These are phyloP conservation scores for Saccopteryx bilineata DNA, from an alignment of 2,113 vertebrate genomes.

Conservation along the genomic window DNA sequence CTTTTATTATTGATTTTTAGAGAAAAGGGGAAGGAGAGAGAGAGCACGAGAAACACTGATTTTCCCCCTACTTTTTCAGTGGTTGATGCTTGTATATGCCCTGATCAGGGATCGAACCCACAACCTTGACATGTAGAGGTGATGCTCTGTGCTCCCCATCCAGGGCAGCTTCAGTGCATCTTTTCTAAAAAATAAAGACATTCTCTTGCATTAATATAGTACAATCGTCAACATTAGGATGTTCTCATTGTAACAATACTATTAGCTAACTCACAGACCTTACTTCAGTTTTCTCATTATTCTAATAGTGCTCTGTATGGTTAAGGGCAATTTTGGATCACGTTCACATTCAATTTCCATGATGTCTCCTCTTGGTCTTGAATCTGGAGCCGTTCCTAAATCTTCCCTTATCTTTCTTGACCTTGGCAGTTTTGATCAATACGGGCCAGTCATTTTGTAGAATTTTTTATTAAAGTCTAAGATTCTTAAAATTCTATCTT, in stretches of 20 bases:
- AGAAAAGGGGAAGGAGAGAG: no score
- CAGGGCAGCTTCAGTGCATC: no score
- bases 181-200: constrained; percentile 12
- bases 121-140: no score
- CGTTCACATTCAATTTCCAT: not conserved
- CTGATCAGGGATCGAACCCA: no score
- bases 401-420: constrained; percentile 48
- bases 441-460: not conserved
- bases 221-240: constrained; percentile 49
- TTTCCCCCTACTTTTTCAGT: no score
- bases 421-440: constrained; percentile 53
- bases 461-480: constrained; percentile 42
- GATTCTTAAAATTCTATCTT: constrained; percentile 30
- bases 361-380: not conserved
- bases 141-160: no score
- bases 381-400: not conserved
- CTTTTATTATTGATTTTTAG: no score
- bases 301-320: not conserved
- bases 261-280: not conserved
- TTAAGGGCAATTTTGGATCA: not conserved
- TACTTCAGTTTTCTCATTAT: not conserved
- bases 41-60: no score
- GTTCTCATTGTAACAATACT: not conserved
- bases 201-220: not conserved
- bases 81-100: no score